Base-by-base conservation (phyloP, 1,140 invertebrate species). In the Oncopeltus fasciatus region DNA sequence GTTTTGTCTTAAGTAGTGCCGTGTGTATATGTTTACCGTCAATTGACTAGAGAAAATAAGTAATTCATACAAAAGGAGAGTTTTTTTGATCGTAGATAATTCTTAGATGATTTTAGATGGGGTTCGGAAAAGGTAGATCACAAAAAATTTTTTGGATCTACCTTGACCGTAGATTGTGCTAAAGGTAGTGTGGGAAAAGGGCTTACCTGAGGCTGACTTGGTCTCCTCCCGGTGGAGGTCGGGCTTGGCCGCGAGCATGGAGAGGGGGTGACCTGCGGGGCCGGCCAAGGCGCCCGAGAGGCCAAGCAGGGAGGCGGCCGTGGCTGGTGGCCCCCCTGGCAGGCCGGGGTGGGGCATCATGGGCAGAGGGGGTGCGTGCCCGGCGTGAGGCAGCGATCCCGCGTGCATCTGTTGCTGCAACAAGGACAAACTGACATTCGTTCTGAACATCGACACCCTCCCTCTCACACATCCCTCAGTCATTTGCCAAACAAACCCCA, bases 361-460 rank as follows among this genome's bases (percentile, higher is more conserved):
- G 14, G 82, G 81, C 18, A 85, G 77, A 63, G 85, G 78, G 18
- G 80, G 80, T 24, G 78, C 84, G 69, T 91, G 88, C 0, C 59
- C 64, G 2, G 86, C 83, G 67, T 86, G 84, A 1, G 88, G 88
- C 64, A 93, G 70, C 73, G 92, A 88, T 70, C 90, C 84, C 8
- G 90, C 89, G 70, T 94, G 90, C 88, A 94, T 92, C 76, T 78
- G 77, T 74, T 78, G 76, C 76, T 78, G 70, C 62, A 70, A 21
- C 59, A 11, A 64, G 29, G 2, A 24, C 24, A 21, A 56, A 56
- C 11, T 24, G 18, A 56, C 24, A 21, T n/a, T n/a, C n/a, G n/a
- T n/a, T n/a, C n/a, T n/a, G n/a, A n/a, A n/a, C n/a, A n/a, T n/a
- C n/a, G n/a, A n/a, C n/a, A n/a, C n/a, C n/a, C n/a, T n/a, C n/a